Base-by-base conservation (phyloP, 2,113 vertebrate species). In the Megalops atlanticus region DNA sequence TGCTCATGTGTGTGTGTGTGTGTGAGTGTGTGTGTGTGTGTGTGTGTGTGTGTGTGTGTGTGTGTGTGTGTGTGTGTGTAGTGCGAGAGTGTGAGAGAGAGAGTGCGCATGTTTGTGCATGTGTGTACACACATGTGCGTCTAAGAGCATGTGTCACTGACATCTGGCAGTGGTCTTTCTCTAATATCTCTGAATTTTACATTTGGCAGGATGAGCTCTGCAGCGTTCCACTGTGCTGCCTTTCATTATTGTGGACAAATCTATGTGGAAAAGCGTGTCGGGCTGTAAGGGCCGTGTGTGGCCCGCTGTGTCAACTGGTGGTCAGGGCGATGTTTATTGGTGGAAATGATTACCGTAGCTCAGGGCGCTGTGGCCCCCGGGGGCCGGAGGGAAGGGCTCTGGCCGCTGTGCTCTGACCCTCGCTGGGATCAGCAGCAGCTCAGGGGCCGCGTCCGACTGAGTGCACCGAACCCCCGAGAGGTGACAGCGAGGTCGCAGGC, bases 401-500 rank as follows among this genome's bases (percentile, higher is more conserved):
- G 74, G 84, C 71, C 12, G 45, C 3, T 4, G 24, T 10, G 85
- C 74, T 80, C 80, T 88, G 81, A 88, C 85, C 88, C 84, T 76
- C 78, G n/a, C 31, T 58, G 68, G 8, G 77, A 68, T 78, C 54
- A 43, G 68, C 54, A 43, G 68, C 2, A 70, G 68, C 14, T 35
- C 11, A 35, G 68, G 86, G 74, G 70, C 80, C 76, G 72, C 58
- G 39, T 43, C 8, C 18, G 58, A 74, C 81, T 70, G 80, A 70
- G 87, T 74, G 70, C 41, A 74, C 80, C 80, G 27, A 71, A 76
- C 84, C 82, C 77, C 41, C 70, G 83, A 72, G 83, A 86, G 91
- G 89, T 89, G 86, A 88, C 81, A 69, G 0, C 84, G 87, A 54
- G 81, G 88, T 89, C 88, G 86, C 47, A 6, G 82, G 39, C 74